These are phyloP conservation scores for Julus scanicus DNA, from an alignment of 2,888 invertebrate genomes.

Conservation along the genomic window DNA sequence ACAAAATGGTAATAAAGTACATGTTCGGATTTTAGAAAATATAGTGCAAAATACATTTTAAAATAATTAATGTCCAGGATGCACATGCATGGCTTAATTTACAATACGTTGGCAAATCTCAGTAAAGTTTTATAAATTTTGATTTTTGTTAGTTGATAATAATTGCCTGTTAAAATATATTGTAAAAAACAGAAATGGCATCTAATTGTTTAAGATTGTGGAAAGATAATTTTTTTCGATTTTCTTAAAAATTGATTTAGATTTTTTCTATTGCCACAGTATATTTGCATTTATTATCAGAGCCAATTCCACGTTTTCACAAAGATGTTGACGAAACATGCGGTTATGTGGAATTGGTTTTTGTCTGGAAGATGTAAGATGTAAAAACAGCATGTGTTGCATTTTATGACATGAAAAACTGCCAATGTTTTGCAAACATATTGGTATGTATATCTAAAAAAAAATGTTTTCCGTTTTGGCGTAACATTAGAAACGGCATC, in stretches of 20 bases:
- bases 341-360: neutral
- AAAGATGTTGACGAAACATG: neutral
- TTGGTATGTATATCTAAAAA: neutral
- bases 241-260: neutral
- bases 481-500: neutral
- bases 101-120: too few relatives aligned
- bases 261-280: neutral
- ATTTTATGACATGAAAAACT: conserved; percentile 24
- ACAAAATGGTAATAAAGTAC: too few relatives aligned
- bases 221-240: neutral
- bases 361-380: neutral
- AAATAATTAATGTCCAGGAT: too few relatives aligned
- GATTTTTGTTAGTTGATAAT: too few relatives aligned
- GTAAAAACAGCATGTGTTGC: neutral
- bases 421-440: neutral
- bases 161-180: too few relatives aligned
- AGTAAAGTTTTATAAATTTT: too few relatives aligned
- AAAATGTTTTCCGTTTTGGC: neutral
- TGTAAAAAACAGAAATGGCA: too few relatives aligned
- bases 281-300: neutral
- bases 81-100: too few relatives aligned
- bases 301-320: neutral
- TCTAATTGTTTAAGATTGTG: neutral
- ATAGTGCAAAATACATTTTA: too few relatives aligned
- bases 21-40: too few relatives aligned